phyloP scores from a whole-genome alignment of 64 coral and sea anemone genomes.

The Stylophora pistillata region DNA sequence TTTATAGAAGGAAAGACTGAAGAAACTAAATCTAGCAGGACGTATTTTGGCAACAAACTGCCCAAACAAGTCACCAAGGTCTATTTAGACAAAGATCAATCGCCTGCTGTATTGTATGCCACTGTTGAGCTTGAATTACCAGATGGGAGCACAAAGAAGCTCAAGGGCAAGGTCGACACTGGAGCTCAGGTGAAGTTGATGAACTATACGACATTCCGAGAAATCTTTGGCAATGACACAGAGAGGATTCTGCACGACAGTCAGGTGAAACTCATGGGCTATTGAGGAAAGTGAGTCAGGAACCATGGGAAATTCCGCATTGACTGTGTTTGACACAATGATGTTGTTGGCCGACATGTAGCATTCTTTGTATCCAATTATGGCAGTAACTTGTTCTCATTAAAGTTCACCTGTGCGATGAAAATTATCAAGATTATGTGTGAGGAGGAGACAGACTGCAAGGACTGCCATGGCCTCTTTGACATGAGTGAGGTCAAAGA shows the following conservation, averaged over 20 bases:
- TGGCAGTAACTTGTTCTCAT: slow-evolving; percentile 91
- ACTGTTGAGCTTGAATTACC: slow-evolving; percentile 82
- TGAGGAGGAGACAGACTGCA: no score
- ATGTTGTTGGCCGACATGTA: slow-evolving; percentile 82
- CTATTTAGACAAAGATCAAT: slow-evolving; percentile 80
- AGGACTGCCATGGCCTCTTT: slow-evolving; percentile 59
- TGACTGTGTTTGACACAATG: no score
- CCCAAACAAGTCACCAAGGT: slow-evolving; percentile 79
- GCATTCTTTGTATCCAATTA: slow-evolving; percentile 90
- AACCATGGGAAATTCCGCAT: no score
- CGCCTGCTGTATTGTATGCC: slow-evolving; percentile 80
- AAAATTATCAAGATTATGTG: no score
- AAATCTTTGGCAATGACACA: no score
- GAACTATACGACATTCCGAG: slow-evolving; percentile 83
- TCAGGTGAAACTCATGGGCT: no score
- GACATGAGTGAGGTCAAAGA: slow-evolving; percentile 73
- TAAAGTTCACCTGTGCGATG: slow-evolving; percentile 83
- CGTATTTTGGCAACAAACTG: slow-evolving; percentile 80
- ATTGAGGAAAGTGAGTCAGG: no score
- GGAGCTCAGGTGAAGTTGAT: slow-evolving; percentile 83
- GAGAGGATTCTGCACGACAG: no score
- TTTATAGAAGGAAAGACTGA: slow-evolving; percentile 78
- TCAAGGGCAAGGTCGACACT: slow-evolving; percentile 83
- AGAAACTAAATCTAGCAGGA: slow-evolving; percentile 75
- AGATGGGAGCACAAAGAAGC: slow-evolving; percentile 76